phyloP scores from a whole-genome alignment of 2,113 vertebrate genomes.

The Labrus mixtus region DNA sequence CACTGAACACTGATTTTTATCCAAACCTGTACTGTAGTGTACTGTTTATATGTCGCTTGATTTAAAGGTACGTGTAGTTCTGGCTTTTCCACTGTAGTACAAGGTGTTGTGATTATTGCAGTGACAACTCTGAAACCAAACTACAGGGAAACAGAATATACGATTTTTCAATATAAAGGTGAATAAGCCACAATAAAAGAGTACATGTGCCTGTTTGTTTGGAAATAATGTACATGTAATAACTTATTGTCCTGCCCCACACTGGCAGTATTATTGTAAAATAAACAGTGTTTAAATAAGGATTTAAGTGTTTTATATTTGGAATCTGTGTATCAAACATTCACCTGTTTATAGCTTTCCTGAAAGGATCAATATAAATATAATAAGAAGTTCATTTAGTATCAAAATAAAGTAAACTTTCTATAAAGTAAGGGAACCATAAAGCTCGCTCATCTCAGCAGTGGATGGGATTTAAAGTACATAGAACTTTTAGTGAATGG shows the following conservation, averaged over 20 bases:
- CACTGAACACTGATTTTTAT: constrained; percentile 77
- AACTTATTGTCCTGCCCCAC: constrained; percentile 62
- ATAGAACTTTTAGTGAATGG: too few species aligned
- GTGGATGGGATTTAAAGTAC: too few species aligned
- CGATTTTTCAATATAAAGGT: constrained; percentile 56
- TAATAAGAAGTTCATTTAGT: too few species aligned
- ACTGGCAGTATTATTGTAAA: constrained; percentile 69
- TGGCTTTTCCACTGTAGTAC: constrained; percentile 62
- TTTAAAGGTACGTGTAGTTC: constrained; percentile 54
- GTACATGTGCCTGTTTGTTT: constrained; percentile 75
- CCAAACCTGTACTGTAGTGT: constrained; percentile 75
- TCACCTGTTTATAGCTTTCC: too few species aligned
- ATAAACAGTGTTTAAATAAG: constrained; percentile 76
- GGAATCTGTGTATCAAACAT: too few species aligned
- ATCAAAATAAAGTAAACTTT: too few species aligned
- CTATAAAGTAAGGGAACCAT: too few species aligned
- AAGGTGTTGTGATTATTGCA: constrained; percentile 70
- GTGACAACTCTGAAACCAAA: constrained; percentile 64
- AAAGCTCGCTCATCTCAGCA: too few species aligned
- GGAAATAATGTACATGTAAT: constrained; percentile 56
- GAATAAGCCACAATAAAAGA: constrained; percentile 61
- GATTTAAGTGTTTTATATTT: constrained; percentile 3
- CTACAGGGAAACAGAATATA: constrained; percentile 47
- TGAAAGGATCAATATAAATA: too few species aligned
- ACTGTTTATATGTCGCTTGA: constrained; percentile 65